Percentiles rank a stretch among this genome's conserved stretches.
Conservation (phyloP, 2,797 vertebrate species). For the Masticophis lateralis region DNA sequence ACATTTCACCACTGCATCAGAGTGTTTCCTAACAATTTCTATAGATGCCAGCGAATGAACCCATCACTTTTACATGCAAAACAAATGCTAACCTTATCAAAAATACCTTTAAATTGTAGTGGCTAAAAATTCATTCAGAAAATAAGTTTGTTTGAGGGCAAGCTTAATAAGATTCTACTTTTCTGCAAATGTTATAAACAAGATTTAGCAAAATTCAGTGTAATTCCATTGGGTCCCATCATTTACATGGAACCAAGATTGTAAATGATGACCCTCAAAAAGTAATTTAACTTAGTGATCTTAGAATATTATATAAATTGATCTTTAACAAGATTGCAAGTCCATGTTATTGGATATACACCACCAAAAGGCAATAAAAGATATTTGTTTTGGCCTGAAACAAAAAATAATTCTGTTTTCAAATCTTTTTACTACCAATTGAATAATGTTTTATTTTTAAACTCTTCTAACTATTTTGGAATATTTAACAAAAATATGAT, state of each 20-base stretch:
- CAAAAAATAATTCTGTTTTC: not conserved
- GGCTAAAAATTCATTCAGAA: not conserved
- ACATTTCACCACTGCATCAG: not conserved
- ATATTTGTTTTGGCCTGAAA: too few relatives aligned
- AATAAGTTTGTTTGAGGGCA: not conserved
- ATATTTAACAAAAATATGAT: not conserved
- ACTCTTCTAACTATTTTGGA: not conserved
- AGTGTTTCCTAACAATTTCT: not conserved
- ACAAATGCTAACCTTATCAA: not conserved
- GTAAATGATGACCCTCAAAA: not conserved
- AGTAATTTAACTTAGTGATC: not conserved
- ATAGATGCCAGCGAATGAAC: not conserved
- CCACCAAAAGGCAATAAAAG: not conserved
- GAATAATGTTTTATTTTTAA: not conserved
- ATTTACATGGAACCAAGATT: not conserved
- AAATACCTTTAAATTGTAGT: not conserved
- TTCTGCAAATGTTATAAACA: not conserved
- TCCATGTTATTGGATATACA: not conserved
- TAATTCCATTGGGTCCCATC: not conserved
- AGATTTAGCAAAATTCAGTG: not conserved
- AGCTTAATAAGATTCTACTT: not conserved
- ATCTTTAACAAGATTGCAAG: not conserved
- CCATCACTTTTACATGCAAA: not conserved
- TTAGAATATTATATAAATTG: not conserved
- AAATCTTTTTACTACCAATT: not conserved